Conservation (phyloP, 1,140 invertebrate genomes). For the Rhagoletis pomonella region DNA sequence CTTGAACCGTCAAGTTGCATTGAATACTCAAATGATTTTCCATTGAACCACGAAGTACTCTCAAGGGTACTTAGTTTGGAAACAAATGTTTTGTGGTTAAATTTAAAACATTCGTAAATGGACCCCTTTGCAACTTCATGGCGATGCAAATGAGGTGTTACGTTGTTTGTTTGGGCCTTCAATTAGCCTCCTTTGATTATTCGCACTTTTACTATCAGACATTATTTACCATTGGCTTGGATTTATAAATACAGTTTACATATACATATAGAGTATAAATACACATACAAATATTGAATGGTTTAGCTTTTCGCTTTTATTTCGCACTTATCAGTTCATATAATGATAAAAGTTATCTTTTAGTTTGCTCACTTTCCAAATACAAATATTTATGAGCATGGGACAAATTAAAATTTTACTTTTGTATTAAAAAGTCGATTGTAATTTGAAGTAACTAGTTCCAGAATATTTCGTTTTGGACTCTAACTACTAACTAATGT, state of each 20-base stretch:
- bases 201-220: background rate
- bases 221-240: background rate
- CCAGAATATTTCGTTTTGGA: no score
- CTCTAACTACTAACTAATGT: no score
- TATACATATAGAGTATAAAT: background rate
- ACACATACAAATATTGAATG: background rate
- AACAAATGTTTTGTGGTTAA: conserved; percentile 23
- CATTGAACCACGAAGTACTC: background rate
- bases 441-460: no score
- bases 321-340: background rate
- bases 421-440: no score
- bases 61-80: background rate
- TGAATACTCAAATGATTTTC: background rate
- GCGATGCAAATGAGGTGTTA: background rate
- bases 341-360: conserved; percentile 12
- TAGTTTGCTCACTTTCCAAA: background rate
- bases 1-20: background rate
- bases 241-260: background rate
- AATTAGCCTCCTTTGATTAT: background rate
- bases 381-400: no score
- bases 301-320: background rate
- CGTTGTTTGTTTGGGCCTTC: background rate
- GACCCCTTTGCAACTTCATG: background rate
- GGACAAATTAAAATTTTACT: no score
- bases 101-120: background rate